Percentiles rank a stretch among this genome's conserved stretches.
These are phyloP conservation scores for Tetranychus cinnabarinus DNA, from an alignment of 1,140 invertebrate genomes.

Conservation along the genomic window DNA sequence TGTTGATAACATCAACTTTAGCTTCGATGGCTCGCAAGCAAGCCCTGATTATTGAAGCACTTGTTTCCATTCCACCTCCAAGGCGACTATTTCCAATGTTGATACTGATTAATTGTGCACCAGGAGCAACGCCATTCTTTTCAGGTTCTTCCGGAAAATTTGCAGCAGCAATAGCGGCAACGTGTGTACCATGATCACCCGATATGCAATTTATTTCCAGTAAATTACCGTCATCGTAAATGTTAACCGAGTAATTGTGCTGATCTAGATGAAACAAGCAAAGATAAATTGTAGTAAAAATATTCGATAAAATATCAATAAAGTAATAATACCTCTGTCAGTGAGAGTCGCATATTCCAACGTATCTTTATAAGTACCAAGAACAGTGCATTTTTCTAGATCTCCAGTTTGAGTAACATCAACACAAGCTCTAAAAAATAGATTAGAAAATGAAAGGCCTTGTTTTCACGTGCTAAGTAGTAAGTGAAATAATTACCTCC, in stretches of 20 bases:
- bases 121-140: conserved; percentile 80
- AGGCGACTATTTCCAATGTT: conserved; percentile 71
- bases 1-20: conserved; percentile 66
- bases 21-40: conserved; percentile 27
- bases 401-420: conserved; percentile 65
- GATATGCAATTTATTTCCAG: conserved; percentile 61
- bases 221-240: conserved; percentile 70
- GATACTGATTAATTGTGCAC: conserved; percentile 79
- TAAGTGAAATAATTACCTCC: conserved; percentile 22
- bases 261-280: conserved; percentile 31
- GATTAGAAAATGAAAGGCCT: conserved; percentile 1
- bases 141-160: conserved; percentile 72
- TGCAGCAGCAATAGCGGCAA: conserved; percentile 77
- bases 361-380: conserved; percentile 63
- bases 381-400: conserved; percentile 39
- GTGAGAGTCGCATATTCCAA: conserved; percentile 53
- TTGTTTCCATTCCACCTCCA: conserved; percentile 75
- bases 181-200: conserved; percentile 89
- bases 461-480: background rate
- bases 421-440: conserved; percentile 43
- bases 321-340: conserved; percentile 19
- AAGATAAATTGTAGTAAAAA: background rate
- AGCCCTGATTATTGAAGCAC: conserved; percentile 51
- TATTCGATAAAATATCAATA: no score
- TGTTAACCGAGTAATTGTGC: conserved; percentile 72